A percentile compares a stretch with the other conserved stretches of the same genome.
Conservation (phyloP, 2,113 vertebrate genomes). For the Mionectes macconnelli region DNA sequence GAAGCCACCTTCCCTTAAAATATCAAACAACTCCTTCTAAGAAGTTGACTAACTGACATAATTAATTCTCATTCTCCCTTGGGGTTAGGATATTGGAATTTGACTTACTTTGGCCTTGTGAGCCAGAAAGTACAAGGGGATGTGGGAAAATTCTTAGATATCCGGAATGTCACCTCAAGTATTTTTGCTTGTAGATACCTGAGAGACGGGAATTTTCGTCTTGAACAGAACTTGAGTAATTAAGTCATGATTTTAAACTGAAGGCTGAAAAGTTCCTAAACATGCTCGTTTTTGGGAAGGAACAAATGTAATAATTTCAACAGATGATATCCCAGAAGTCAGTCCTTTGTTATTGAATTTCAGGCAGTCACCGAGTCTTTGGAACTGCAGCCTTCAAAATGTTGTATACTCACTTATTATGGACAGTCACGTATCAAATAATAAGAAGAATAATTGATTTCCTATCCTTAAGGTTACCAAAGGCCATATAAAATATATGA, state of each 20-base stretch:
- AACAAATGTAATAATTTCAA: not conserved
- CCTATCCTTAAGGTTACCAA: not conserved
- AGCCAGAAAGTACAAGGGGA: not conserved
- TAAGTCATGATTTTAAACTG: not conserved
- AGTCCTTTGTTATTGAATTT: not conserved
- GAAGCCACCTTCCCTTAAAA: not conserved
- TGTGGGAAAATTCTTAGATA: not conserved
- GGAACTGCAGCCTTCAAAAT: not conserved
- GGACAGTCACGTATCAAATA: not conserved
- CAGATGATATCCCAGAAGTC: not conserved
- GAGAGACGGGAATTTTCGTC: not conserved
- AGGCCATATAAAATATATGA: not conserved
- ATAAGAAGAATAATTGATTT: constrained; percentile 1
- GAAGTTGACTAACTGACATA: not conserved
- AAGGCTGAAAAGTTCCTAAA: not conserved
- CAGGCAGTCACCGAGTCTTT: not conserved
- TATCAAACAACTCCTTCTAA: not conserved
- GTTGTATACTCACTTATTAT: not conserved
- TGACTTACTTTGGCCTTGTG: not conserved
- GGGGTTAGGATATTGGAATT: not conserved
- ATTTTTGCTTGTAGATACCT: not conserved
- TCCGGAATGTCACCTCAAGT: not conserved
- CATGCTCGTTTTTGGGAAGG: not conserved
- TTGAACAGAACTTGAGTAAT: not conserved
- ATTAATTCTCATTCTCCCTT: not conserved